Percentiles rank a stretch among this genome's conserved stretches.
phyloP scores from a whole-genome alignment of 2,113 vertebrate genomes.

The Prolemur simus region DNA sequence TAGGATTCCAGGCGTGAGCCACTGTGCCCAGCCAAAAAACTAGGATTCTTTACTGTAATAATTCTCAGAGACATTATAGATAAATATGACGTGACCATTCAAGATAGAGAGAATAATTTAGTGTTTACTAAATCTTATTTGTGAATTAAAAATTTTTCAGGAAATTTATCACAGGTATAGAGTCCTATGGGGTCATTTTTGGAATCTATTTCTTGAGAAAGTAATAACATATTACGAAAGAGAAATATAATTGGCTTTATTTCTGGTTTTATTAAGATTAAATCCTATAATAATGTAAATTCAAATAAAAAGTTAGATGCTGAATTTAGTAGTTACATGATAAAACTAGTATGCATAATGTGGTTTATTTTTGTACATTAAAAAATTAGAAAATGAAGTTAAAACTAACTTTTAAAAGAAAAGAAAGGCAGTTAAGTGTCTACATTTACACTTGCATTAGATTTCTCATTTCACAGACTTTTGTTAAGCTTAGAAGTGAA shows the following conservation, averaged over 20 bases:
- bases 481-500: not conserved
- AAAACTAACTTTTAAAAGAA: slow-evolving; percentile 23
- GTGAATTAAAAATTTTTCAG: not conserved
- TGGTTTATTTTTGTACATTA: not conserved
- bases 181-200: not conserved
- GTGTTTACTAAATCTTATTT: not conserved
- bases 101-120: not conserved
- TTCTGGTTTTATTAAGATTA: slow-evolving; percentile 55
- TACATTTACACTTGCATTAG: not conserved
- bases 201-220: not conserved
- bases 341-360: slow-evolving; percentile 43
- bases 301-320: slow-evolving; percentile 13
- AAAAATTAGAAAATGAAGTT: not conserved
- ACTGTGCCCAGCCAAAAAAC: not conserved
- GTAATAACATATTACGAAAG: not conserved
- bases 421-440: not conserved
- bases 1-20: too few relatives aligned
- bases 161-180: not conserved
- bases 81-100: not conserved
- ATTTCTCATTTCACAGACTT: not conserved
- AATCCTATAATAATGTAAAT: slow-evolving; percentile 44
- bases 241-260: slow-evolving; percentile 37
- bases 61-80: not conserved
- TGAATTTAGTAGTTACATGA: slow-evolving; percentile 45
- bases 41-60: not conserved